Conservation (phyloP, 2,888 invertebrate species). For the Sphaerophoria taeniata region DNA sequence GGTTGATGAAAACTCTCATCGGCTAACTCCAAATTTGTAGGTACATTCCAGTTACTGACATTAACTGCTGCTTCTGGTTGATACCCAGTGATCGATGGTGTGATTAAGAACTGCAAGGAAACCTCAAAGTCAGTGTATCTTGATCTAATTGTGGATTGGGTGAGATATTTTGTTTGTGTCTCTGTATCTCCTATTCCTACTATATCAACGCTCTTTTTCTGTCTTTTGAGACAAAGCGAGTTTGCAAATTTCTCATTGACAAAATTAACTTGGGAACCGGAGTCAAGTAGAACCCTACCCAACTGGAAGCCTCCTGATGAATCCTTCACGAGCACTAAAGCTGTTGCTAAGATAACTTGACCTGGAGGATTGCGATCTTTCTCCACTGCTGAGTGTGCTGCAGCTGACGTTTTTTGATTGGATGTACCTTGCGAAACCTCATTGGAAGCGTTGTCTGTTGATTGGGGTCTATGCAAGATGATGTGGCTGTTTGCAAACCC, state of each 20-base stretch:
- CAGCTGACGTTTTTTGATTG: not conserved
- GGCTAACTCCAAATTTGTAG: conserved; percentile 1
- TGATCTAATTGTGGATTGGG: conserved; percentile 6
- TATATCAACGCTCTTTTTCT: conserved; percentile 10
- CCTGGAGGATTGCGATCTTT: not conserved
- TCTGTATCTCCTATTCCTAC: conserved; percentile 6
- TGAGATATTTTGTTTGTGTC: conserved; percentile 11
- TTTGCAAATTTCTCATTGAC: conserved; percentile 4
- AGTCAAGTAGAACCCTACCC: conserved; percentile 23
- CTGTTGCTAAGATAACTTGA: conserved; percentile 2
- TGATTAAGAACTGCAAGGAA: conserved; percentile 1
- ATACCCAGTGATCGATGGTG: conserved; percentile 4
- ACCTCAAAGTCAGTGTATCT: conserved; percentile 12
- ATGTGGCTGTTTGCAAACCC: not conserved
- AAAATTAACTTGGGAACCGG: conserved; percentile 22
- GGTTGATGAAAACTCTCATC: conserved; percentile 20
- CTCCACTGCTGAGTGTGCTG: not conserved
- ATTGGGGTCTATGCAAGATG: not conserved
- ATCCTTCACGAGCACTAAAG: not conserved
- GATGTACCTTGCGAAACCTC: not conserved
- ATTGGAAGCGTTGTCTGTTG: not conserved
- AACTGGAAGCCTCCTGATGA: conserved; percentile 20
- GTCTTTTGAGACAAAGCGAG: not conserved
- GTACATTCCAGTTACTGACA: conserved; percentile 6
- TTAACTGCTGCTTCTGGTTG: conserved; percentile 16